Conservation (phyloP, 1,140 invertebrate species). For the Reticulitermes speratus region DNA sequence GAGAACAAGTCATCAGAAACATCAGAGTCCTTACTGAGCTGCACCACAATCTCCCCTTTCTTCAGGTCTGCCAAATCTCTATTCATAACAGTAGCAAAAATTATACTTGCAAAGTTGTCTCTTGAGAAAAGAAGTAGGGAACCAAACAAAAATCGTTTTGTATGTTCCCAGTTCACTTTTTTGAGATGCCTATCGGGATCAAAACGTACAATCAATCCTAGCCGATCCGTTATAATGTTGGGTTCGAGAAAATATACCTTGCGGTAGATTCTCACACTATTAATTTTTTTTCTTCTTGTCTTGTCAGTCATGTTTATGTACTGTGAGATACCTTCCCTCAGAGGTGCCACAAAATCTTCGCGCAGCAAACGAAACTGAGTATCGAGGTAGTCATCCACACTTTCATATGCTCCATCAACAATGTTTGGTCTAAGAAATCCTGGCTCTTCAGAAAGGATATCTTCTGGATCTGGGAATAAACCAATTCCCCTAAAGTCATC, state of each 20-base stretch:
- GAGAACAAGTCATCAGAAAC: conserved; percentile 58
- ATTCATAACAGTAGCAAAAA: conserved; percentile 49
- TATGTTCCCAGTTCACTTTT: conserved; percentile 44
- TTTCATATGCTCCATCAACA: conserved; percentile 57
- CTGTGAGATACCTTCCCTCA: conserved; percentile 55
- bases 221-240: conserved; percentile 37
- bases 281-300: conserved; percentile 36
- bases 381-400: conserved; percentile 72
- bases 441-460: conserved; percentile 38
- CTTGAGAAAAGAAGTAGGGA: conserved; percentile 69
- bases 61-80: conserved; percentile 42
- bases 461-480: conserved; percentile 26
- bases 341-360: conserved; percentile 68
- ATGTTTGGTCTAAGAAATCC: conserved; percentile 60
- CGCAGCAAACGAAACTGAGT: conserved; percentile 72
- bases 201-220: conserved; percentile 32
- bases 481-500: conserved; percentile 30
- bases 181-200: conserved; percentile 32
- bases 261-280: conserved; percentile 42
- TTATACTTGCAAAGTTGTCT: conserved; percentile 60
- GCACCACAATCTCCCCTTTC: conserved; percentile 52
- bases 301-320: conserved; percentile 36
- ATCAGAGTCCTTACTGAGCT: conserved; percentile 45
- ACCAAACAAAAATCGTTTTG: conserved; percentile 67
- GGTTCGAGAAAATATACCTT: conserved; percentile 39